phyloP scores from a whole-genome alignment of 2,113 vertebrate species.

The Leptobrachium ailaonicum region DNA sequence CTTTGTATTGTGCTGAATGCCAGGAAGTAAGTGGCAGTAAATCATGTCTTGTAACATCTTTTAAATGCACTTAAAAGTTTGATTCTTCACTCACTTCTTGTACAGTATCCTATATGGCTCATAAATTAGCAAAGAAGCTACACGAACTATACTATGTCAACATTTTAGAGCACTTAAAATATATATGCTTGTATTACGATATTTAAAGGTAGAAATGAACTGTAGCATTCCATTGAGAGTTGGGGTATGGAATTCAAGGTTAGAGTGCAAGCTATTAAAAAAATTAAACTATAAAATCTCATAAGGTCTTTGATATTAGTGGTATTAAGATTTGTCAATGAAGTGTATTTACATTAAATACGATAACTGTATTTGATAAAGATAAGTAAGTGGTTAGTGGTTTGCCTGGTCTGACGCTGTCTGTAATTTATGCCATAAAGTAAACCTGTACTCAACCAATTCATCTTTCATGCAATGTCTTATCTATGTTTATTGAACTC shows the following conservation, averaged over 20 bases:
- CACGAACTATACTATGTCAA: conserved; percentile 36
- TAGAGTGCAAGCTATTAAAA: not conserved
- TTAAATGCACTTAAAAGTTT: conserved; percentile 49
- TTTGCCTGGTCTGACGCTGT: too few relatives aligned
- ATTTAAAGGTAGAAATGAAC: not conserved
- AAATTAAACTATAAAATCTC: too few relatives aligned
- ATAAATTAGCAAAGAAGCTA: conserved; percentile 27
- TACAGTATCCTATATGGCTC: conserved; percentile 22
- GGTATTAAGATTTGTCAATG: too few relatives aligned
- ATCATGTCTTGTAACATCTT: conserved; percentile 39
- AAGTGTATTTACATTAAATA: too few relatives aligned
- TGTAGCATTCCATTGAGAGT: not conserved
- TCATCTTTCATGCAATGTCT: too few relatives aligned
- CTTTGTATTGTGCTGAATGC: conserved; percentile 36
- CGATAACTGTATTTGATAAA: too few relatives aligned
- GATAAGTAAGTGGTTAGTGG: too few relatives aligned
- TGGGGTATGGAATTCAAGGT: not conserved
- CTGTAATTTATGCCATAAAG: too few relatives aligned
- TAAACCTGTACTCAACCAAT: too few relatives aligned
- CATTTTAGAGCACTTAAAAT: conserved; percentile 42
- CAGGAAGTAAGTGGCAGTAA: conserved; percentile 35
- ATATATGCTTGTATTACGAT: conserved; percentile 17
- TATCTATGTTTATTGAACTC: too few relatives aligned
- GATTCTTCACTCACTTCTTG: conserved; percentile 29
- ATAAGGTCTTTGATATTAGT: too few relatives aligned